Conservation (phyloP, 1,140 invertebrate species). For the Drosophila chauvacae region DNA sequence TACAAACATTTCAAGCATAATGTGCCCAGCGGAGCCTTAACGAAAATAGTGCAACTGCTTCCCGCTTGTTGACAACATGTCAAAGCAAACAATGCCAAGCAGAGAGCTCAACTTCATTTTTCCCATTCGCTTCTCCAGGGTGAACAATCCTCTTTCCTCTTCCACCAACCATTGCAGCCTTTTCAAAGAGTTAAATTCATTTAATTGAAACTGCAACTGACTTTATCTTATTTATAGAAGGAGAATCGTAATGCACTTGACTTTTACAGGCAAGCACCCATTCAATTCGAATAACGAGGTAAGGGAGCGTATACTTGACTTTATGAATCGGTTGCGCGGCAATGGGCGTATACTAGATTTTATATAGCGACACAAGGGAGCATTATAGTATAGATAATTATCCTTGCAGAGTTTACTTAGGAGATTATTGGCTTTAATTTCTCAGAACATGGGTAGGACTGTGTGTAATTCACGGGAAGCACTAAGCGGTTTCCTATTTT, state of each 20-base stretch:
- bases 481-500: neutral
- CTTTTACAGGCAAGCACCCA: neutral
- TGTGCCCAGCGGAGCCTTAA: slow-evolving; percentile 41
- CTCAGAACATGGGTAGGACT: too few species aligned
- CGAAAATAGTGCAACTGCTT: slow-evolving; percentile 37
- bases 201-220: slow-evolving; percentile 25
- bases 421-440: neutral
- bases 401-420: neutral
- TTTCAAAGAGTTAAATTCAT: slow-evolving; percentile 10
- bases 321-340: neutral
- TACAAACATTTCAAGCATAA: slow-evolving; percentile 40
- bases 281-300: neutral
- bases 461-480: neutral
- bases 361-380: neutral
- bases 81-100: slow-evolving; percentile 58
- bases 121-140: neutral
- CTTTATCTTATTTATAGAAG: neutral
- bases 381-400: neutral
- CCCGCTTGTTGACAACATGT: slow-evolving; percentile 58
- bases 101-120: slow-evolving; percentile 15
- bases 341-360: slow-evolving; percentile 3
- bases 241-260: neutral
- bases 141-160: neutral
- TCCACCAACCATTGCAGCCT: neutral
- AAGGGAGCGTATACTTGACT: slow-evolving; percentile 11